Evolutionary conservation across 2,888 invertebrate genomes (phyloP), one percentile per base, ranked within the genome.

Genomic region (Leptinotarsa peninsularis): DNA sequence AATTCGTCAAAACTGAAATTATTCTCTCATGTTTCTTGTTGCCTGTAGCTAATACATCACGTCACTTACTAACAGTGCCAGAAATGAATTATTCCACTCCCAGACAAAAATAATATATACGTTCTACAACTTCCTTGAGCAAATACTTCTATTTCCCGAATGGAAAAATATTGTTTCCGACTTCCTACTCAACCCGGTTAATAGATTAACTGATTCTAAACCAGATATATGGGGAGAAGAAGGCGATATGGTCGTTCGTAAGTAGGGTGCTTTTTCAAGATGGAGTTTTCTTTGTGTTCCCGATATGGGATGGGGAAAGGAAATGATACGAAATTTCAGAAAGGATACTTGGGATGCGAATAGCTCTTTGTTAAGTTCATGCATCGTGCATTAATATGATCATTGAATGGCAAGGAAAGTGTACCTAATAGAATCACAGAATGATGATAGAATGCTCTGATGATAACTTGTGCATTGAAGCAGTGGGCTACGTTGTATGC

Each of bases 81-180:
- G 63, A 63, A 63, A 63, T 63, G 63, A 63, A 63, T 63, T 17
- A 63, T 63, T 43, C 17, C 33, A 63, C 33, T 63, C 17, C 18
- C 43, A 10, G 33, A 43, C 43, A 43, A 43, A 63, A 63, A 63
- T 63, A 63, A 63, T 63, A 33, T 43, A 63, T 43, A 63, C n/a
- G n/a, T 43, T 27, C 13, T 63, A 33, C 63, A 52, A 21, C 49
- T 68, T 68, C 68, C 68, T 68, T 49, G 27, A 27, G 27, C 68
- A 52, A 68, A 50, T 68, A 68, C 68, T 52, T 15, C 52, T 27
- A 52, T 68, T 68, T 68, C 68, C 68, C 33, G 68, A 54, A 68
- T 68, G n/a, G 23, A 49, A 54, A 68, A 68, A 68, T 68, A 68
- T 54, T 27, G 27, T 54, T 68, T 27, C 54, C 68, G 68, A 49